Base-by-base conservation (phyloP, 2,797 vertebrate genomes). In the Ambastaia sidthimunki region DNA sequence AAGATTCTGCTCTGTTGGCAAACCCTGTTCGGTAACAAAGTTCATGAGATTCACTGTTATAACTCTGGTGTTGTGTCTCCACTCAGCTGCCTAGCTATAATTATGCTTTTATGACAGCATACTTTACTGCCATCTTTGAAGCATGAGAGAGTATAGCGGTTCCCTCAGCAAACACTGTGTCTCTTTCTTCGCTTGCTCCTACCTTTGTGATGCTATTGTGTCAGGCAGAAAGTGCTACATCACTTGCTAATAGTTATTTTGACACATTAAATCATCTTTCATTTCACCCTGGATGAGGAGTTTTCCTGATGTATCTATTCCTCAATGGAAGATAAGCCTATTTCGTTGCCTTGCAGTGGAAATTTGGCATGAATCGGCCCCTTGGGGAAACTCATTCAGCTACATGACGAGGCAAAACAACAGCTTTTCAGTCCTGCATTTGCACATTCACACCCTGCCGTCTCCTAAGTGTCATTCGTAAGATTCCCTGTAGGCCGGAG, bases 211-310 rank as follows among this genome's bases (percentile, higher is more conserved):
- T 54, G 28, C 76, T 71, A 28, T 59, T 55, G 28, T 73, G 70
- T 73, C 48, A 9, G 62, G 34, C 31, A 66, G 48, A 72, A 66
- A 28, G 70, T 67, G 50, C 25, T 74, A 73, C 57, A 80, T 80
- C 70, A 80, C 62, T 57, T 19, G 62, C 50, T 71, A 79, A 79
- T 71, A 60, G 70, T 67, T 80, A 66, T 80, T 66, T 74, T 67
- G 78, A 80, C 78, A 73, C 78, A 72, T 73, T 80, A 59, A 80
- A 73, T 72, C 60, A 80, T 80, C 50, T 48, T 80, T 80, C 52
- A 16, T 72, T 25, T 79, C 77, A 71, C 47, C 21, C 47, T 19
- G 31, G 59, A 71, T 78, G 76, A 52, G 28, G 44, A 71, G 68
- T 54, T 71, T 71, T 55, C 18, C 19, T 10, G 47, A 60, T 63